Conservation (phyloP, 2,113 vertebrate genomes). For the Petroica traversi region DNA sequence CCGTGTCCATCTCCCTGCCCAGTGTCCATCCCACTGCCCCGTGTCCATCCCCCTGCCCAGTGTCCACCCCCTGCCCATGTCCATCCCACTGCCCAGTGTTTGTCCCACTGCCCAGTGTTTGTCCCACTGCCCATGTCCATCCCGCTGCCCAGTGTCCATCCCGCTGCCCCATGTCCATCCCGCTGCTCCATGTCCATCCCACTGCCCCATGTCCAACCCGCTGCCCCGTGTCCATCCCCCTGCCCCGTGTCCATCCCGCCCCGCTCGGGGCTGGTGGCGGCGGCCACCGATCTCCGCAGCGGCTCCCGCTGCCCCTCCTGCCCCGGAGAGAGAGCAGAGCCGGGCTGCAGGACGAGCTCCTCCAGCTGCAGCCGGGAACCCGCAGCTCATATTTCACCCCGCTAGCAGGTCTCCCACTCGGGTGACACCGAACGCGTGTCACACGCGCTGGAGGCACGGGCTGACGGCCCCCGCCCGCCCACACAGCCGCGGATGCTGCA, state of each 20-base stretch:
- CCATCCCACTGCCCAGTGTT: fast-evolving
- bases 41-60: fast-evolving
- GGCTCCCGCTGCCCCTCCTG: background rate
- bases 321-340: background rate
- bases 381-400: constrained; percentile 39
- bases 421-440: constrained; percentile 61
- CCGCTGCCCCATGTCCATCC: background rate
- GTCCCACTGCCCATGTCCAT: fast-evolving
- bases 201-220: fast-evolving
- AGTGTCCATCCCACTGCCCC: fast-evolving
- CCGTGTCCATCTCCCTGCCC: fast-evolving
- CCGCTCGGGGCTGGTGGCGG: fast-evolving
- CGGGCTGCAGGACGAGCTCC: background rate
- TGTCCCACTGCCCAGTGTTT: fast-evolving
- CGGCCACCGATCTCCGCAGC: background rate
- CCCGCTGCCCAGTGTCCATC: fast-evolving
- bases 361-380: constrained; percentile 10
- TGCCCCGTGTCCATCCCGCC: fast-evolving
- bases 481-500: background rate
- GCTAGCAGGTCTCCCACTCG: background rate
- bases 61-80: fast-evolving
- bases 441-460: background rate
- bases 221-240: fast-evolving
- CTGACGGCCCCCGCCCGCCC: background rate
- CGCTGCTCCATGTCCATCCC: fast-evolving